Evolutionary conservation across 2,113 vertebrate species (phyloP).

Genomic region (Rhynchomys soricoides): DNA sequence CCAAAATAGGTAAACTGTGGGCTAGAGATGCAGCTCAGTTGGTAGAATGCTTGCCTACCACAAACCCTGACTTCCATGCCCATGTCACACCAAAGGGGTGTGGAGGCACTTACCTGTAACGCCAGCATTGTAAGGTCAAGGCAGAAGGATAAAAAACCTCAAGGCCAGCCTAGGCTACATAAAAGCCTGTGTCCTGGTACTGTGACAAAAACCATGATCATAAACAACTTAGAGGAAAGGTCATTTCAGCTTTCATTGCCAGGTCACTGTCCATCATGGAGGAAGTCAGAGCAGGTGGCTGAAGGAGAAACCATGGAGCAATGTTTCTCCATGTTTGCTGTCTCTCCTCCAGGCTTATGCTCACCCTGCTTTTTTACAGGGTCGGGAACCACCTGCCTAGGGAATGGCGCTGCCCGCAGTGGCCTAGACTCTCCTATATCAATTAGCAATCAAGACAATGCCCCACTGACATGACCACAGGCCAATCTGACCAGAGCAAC

Average conservation of each 20-base stretch:
- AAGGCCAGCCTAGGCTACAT: too few species aligned
- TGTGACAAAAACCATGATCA: neutral
- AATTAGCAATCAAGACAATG: neutral
- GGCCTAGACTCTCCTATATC: neutral
- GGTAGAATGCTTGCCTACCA: neutral
- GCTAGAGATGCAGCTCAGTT: neutral
- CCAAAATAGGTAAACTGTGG: neutral
- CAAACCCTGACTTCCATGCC: neutral
- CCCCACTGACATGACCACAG: neutral
- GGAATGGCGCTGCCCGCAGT: too few species aligned
- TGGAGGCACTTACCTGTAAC: neutral
- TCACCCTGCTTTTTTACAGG: neutral
- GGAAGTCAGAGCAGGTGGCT: neutral
- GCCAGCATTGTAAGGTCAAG: neutral
- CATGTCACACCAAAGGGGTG: neutral
- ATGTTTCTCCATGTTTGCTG: too few species aligned
- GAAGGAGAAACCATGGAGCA: neutral
- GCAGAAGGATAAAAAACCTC: too few species aligned
- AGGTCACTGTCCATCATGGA: neutral
- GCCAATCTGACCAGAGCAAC: neutral
- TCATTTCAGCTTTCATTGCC: neutral
- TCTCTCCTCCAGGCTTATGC: too few species aligned
- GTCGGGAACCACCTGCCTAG: neutral
- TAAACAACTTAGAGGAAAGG: neutral
- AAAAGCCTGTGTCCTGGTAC: neutral